These are phyloP conservation scores for Papilio elwesi DNA, from an alignment of 2,888 invertebrate species.

Conservation along the genomic window DNA sequence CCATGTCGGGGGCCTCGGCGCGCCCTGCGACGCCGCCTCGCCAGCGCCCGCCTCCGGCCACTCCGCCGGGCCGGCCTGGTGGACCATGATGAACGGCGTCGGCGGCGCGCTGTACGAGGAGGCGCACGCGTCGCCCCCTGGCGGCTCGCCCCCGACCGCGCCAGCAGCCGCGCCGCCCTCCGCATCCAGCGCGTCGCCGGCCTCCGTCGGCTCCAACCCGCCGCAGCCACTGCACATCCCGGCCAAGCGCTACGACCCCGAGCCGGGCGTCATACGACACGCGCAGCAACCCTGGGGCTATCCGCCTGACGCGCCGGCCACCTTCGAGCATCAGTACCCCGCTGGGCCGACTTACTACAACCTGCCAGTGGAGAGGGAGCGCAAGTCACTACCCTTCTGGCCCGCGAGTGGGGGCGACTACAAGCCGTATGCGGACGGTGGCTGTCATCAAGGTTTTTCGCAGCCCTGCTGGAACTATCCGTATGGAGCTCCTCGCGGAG, in stretches of 20 bases:
- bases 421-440: conserved; percentile 83
- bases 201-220: conserved; percentile 87
- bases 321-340: conserved; percentile 88
- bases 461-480: conserved; percentile 91
- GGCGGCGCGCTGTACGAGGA: conserved; percentile 92
- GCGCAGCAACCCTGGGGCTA: conserved; percentile 90
- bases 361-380: conserved; percentile 86
- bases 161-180: conserved; percentile 87
- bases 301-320: conserved; percentile 87
- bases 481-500: conserved; percentile 85
- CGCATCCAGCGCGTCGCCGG: conserved; percentile 83
- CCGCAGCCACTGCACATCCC: conserved; percentile 94
- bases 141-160: conserved; percentile 86
- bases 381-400: conserved; percentile 89
- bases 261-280: conserved; percentile 90
- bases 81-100: conserved; percentile 92
- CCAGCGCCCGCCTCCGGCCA: conserved; percentile 93
- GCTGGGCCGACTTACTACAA: conserved; percentile 90
- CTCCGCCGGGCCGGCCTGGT: conserved; percentile 93
- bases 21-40: conserved; percentile 88
- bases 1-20: conserved; percentile 87
- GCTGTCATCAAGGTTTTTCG: conserved; percentile 88
- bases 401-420: conserved; percentile 86
- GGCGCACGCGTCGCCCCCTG: conserved; percentile 85
- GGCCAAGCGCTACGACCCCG: conserved; percentile 90